Evolutionary conservation across 2,888 invertebrate genomes (phyloP).

Genomic region (Balanococcus diminutus): DNA sequence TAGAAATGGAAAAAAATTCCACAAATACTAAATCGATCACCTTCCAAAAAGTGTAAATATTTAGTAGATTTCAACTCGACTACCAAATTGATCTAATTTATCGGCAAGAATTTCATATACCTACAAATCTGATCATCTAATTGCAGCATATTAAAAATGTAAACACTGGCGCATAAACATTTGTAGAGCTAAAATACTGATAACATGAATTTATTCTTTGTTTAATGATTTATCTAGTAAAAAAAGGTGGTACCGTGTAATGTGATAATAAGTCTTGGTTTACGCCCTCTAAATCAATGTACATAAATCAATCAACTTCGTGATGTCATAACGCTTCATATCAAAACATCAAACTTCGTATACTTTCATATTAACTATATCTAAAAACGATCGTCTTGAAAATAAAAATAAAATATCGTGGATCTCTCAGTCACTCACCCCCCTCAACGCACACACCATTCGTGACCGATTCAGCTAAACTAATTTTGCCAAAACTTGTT

Average conservation of each 20-base stretch:
- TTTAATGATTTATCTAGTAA: slow-evolving; percentile 52
- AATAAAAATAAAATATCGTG: background rate
- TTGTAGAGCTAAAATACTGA: slow-evolving; percentile 7
- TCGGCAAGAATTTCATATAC: background rate
- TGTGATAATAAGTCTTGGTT: slow-evolving; percentile 54
- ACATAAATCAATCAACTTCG: slow-evolving; percentile 55
- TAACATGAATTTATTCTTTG: slow-evolving; percentile 7
- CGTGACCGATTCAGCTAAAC: slow-evolving; percentile 46
- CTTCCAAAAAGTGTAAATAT: background rate
- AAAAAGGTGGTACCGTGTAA: slow-evolving; percentile 53
- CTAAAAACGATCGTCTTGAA: slow-evolving; percentile 20
- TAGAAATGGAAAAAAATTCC: background rate
- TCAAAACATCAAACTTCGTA: slow-evolving; percentile 22
- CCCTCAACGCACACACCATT: background rate
- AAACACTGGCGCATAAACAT: slow-evolving; percentile 7
- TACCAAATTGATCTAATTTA: background rate
- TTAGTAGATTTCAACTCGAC: background rate
- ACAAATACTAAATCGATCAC: too few relatives aligned
- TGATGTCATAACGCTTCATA: slow-evolving; percentile 53
- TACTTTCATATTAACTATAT: background rate
- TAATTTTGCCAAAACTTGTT: slow-evolving; percentile 54
- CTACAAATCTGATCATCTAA: background rate
- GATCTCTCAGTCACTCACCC: slow-evolving; percentile 14
- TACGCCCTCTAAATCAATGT: slow-evolving; percentile 51
- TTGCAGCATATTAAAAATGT: background rate